phyloP scores from a whole-genome alignment of 2,888 invertebrate genomes.

The Drosophila quasianomalipes region DNA sequence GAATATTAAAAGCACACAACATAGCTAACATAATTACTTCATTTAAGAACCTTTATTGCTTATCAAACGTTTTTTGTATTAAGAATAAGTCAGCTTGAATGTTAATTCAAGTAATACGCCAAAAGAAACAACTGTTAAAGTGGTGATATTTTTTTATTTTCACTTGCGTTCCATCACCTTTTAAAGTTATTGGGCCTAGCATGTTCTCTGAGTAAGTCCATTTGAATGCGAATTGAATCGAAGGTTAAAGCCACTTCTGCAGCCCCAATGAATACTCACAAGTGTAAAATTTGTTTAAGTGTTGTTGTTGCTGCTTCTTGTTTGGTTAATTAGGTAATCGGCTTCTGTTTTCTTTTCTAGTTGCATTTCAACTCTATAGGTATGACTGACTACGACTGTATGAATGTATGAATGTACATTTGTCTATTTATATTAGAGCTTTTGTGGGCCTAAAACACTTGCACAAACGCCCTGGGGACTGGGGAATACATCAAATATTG shows the following conservation, averaged over 20 bases:
- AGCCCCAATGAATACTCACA: conserved; percentile 41
- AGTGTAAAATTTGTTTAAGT: conserved; percentile 38
- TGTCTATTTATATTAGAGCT: not conserved
- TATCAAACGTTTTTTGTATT: not conserved
- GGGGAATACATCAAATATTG: not conserved
- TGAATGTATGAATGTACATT: conserved; percentile 7
- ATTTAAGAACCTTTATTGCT: no score
- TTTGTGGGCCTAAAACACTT: conserved; percentile 7
- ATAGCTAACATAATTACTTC: no score
- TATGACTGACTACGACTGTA: not conserved
- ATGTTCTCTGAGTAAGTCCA: not conserved
- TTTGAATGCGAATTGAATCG: conserved; percentile 7
- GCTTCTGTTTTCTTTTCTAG: conserved; percentile 32
- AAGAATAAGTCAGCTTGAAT: not conserved
- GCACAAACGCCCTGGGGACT: conserved; percentile 1
- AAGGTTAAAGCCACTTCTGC: conserved; percentile 23
- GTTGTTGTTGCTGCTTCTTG: conserved; percentile 22
- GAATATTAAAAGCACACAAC: no score
- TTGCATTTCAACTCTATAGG: conserved; percentile 30
- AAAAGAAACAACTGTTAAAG: not conserved
- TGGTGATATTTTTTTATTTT: no score
- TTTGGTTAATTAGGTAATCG: conserved; percentile 63
- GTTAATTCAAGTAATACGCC: not conserved
- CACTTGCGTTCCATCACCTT: not conserved
- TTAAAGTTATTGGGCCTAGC: not conserved